Evolutionary conservation across 2,888 invertebrate species (phyloP), one percentile per base, ranked within the genome.

Genomic region (Agonopterix subpropinquella): DNA sequence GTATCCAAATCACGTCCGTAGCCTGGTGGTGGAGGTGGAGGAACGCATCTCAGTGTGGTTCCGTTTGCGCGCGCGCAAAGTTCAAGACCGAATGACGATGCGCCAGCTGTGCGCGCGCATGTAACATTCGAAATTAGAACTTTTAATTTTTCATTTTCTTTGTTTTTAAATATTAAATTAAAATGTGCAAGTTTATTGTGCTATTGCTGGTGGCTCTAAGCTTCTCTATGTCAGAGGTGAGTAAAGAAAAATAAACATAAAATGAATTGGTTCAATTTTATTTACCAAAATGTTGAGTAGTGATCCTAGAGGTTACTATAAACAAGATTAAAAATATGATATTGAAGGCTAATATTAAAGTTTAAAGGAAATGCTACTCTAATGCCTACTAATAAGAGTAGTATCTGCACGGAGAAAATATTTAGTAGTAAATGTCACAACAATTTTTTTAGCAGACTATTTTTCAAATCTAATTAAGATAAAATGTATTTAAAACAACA

Each of bases 151-250:
- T 59, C 55, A 44, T 62, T 54, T 62, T 61, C 59, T 61, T 67
- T 59, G 59, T 56, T 58, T 58, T 53, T 64, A 67, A 70, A 56
- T 13, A 62, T 55, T 58, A 70, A 78, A 4, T 39, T 39, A 42
- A 61, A 61, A 87, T 86, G 86, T 80, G 77, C 74, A 81, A 80
- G 80, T 79, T 77, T 62, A 71, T 76, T 58, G 62, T 80, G 64
- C 72, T 86, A 56, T 73, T 85, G 77, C 54, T 74, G 61, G 72
- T 77, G 61, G 64, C 68, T 51, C 61, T 74, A 59, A 76, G 79
- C 79, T 80, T 81, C 74, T 75, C 77, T 70, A 64, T 57, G 62
- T 68, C 76, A 42, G 72, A 82, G 83, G 85, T 86, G 68, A 57
- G 83, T 77, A 48, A 57, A 51, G 64, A 65, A 57, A 56, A 5